Evolutionary conservation across 2,797 vertebrate species (phyloP).

Genomic region (Tragopan temminckii): DNA sequence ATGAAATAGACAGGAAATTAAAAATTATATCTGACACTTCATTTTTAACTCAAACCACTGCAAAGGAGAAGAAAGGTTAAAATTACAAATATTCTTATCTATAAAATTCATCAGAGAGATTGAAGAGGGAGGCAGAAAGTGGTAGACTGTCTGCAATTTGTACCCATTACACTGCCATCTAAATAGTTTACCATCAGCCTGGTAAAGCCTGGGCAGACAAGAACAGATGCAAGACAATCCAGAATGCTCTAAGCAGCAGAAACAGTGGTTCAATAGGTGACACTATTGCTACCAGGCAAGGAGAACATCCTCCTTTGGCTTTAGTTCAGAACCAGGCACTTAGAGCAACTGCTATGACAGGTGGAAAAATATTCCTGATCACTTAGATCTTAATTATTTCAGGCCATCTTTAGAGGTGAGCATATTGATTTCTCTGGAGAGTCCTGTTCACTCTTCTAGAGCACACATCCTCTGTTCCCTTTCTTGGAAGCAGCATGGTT

Average conservation of each 20-base stretch:
- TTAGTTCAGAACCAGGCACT: neutral
- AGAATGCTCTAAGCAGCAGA: neutral
- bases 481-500: neutral
- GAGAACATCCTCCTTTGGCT: neutral
- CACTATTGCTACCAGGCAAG: too few relatives aligned
- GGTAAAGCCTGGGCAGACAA: neutral
- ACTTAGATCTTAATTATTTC: neutral
- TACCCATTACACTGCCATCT: neutral
- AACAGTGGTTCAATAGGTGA: neutral
- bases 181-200: neutral
- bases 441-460: neutral
- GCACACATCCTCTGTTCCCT: neutral
- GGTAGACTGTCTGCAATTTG: neutral
- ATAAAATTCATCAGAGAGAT: neutral
- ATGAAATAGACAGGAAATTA: slow-evolving; percentile 22
- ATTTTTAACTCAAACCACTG: neutral
- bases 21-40: neutral
- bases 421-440: neutral
- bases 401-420: neutral
- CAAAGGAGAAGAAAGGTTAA: neutral
- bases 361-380: neutral
- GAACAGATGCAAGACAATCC: neutral
- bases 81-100: neutral
- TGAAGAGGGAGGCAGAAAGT: neutral
- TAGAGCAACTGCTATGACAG: neutral